These are phyloP conservation scores for Cephalopholis sonnerati DNA, from an alignment of 2,113 vertebrate genomes.

Conservation along the genomic window DNA sequence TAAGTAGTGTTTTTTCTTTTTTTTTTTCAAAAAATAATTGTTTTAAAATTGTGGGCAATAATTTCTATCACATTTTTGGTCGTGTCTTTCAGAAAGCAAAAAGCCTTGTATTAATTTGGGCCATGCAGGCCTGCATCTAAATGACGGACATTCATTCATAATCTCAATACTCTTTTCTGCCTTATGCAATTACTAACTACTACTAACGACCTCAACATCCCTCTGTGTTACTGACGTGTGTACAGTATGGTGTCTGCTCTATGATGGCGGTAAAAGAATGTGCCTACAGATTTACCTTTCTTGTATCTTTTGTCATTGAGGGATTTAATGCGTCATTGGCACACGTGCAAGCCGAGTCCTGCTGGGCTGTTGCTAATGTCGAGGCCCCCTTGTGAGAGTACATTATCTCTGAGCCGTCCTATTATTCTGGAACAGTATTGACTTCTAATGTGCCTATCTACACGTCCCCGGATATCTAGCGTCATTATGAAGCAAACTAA, in stretches of 20 bases:
- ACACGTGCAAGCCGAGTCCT: conserved; percentile 76
- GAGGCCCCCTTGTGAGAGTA: conserved; percentile 82
- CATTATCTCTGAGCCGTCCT: conserved; percentile 84
- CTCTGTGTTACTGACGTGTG: conserved; percentile 14
- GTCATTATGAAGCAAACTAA: conserved; percentile 75
- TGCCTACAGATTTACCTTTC: conserved; percentile 75
- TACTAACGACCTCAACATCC: conserved; percentile 12
- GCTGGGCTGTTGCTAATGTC: conserved; percentile 83
- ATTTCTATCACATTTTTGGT: conserved; percentile 5
- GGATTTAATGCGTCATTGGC: conserved; percentile 81
- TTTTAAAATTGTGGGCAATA: conserved; percentile 35
- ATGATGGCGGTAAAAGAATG: conserved; percentile 59
- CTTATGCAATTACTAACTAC: background rate
- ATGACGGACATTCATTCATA: background rate
- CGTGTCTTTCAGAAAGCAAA: conserved; percentile 26
- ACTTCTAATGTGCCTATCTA: conserved; percentile 85
- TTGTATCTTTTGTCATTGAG: conserved; percentile 83
- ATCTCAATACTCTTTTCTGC: conserved; percentile 13
- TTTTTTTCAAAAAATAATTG: conserved; percentile 12
- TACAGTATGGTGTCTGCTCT: conserved; percentile 53
- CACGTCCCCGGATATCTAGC: conserved; percentile 72
- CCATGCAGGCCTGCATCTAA: background rate
- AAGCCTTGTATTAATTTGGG: background rate
- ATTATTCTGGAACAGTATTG: conserved; percentile 82
- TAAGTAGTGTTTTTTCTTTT: conserved; percentile 32